A percentile compares a stretch with the other conserved stretches of the same genome.
These are phyloP conservation scores for Phylloscopus trochilus DNA, from an alignment of 2,113 vertebrate species.

Conservation along the genomic window DNA sequence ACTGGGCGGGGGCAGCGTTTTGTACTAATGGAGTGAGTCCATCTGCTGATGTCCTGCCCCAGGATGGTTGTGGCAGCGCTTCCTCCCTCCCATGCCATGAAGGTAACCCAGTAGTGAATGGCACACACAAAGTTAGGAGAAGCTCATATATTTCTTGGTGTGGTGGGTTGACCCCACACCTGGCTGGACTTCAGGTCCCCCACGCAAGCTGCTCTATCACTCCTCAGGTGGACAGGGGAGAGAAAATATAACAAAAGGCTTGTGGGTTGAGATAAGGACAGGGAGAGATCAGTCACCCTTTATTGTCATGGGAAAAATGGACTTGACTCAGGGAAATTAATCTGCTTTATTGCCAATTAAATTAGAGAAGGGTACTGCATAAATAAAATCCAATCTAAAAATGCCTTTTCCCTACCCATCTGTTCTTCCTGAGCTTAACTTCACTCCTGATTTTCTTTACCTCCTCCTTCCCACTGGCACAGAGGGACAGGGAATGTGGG, in stretches of 20 bases:
- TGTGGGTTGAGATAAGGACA: rapidly evolving
- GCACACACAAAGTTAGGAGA: not conserved
- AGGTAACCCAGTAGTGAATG: rapidly evolving
- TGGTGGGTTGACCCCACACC: not conserved
- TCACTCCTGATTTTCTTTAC: not conserved
- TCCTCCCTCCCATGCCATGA: not conserved
- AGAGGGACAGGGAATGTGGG: not conserved
- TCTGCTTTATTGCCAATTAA: not conserved
- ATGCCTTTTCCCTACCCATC: not conserved
- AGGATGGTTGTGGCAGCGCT: rapidly evolving
- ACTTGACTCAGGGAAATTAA: not conserved
- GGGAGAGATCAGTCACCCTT: not conserved
- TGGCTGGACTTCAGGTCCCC: not conserved
- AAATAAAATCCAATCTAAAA: not conserved
- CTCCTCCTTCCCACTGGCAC: rapidly evolving
- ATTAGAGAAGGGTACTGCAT: not conserved
- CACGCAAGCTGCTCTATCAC: not conserved
- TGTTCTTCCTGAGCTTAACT: not conserved
- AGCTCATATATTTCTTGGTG: not conserved
- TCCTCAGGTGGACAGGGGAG: not conserved
- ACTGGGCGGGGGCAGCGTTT: not conserved
- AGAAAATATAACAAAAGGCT: not conserved
- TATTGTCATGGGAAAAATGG: not conserved
- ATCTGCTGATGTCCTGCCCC: not conserved
- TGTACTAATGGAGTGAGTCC: rapidly evolving